Evolutionary conservation across 2,113 vertebrate species (phyloP).

Genomic region (Brachyhypopomus occidentalis): DNA sequence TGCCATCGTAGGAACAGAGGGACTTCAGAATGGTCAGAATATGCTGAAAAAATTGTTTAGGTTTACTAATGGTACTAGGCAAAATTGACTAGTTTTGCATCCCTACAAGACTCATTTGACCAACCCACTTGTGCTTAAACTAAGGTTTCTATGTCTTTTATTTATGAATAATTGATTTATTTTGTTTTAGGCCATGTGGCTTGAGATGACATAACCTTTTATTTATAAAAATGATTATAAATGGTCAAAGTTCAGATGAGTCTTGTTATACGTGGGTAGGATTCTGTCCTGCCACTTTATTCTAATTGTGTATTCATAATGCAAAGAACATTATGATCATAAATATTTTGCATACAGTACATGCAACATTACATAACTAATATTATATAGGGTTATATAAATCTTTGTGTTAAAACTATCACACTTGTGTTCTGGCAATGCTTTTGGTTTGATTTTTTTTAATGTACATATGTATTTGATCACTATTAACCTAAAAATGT

Average conservation of each 20-base stretch:
- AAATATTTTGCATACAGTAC: constrained; percentile 73
- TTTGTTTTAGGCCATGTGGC: constrained; percentile 35
- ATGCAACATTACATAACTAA: constrained; percentile 74
- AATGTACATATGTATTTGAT: constrained; percentile 87
- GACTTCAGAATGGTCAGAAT: constrained; percentile 29
- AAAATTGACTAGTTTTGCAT: constrained; percentile 35
- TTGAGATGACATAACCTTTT: constrained; percentile 48
- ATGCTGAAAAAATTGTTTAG: constrained; percentile 34
- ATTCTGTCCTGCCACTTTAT: constrained; percentile 29
- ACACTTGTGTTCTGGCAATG: constrained; percentile 74
- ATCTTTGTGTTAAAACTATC: constrained; percentile 58
- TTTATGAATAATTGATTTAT: constrained; percentile 51
- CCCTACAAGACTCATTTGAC: constrained; percentile 40
- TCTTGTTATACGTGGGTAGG: constrained; percentile 24
- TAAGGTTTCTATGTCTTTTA: constrained; percentile 50
- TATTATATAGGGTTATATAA: constrained; percentile 66
- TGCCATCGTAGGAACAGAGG: not conserved
- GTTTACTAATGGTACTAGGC: constrained; percentile 51
- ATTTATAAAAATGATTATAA: constrained; percentile 52
- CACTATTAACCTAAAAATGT: constrained; percentile 83
- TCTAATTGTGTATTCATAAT: constrained; percentile 37
- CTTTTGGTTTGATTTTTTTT: constrained; percentile 48
- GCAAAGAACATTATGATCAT: constrained; percentile 57
- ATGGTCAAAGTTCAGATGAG: constrained; percentile 31
- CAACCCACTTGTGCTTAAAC: constrained; percentile 36